These are phyloP conservation scores for Syrmaticus mikado DNA, from an alignment of 2,113 vertebrate genomes.

Conservation along the genomic window DNA sequence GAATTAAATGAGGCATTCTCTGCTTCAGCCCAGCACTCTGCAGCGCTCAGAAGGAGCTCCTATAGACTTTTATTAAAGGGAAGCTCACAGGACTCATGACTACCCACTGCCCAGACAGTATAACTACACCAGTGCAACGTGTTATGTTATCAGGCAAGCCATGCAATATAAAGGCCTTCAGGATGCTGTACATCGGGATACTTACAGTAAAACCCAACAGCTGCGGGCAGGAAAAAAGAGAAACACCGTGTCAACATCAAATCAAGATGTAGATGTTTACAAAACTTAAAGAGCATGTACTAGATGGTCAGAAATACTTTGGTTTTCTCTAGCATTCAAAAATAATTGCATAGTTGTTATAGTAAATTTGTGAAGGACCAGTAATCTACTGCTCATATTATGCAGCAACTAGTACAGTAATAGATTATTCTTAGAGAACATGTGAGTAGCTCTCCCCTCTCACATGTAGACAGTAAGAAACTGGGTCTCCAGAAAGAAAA, in stretches of 20 bases:
- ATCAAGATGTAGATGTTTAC: background rate
- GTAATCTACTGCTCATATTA: background rate
- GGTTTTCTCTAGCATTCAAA: background rate
- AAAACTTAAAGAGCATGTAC: slow-evolving; percentile 46
- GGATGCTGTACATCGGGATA: slow-evolving; percentile 68
- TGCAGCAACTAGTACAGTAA: background rate
- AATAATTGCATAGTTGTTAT: background rate
- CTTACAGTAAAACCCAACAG: slow-evolving; percentile 95
- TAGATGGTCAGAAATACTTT: background rate
- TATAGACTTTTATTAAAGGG: background rate
- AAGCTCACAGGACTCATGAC: background rate
- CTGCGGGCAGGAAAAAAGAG: slow-evolving; percentile 77
- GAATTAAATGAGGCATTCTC: background rate
- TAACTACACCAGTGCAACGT: rapidly evolving
- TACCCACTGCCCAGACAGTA: background rate
- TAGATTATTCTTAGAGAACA: background rate
- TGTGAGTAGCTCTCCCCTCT: background rate
- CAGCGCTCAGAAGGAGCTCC: background rate
- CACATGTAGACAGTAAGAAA: background rate
- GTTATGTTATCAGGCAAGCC: slow-evolving; percentile 41
- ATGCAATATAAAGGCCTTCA: slow-evolving; percentile 46
- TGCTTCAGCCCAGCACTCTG: background rate
- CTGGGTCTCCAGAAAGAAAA: slow-evolving; percentile 1
- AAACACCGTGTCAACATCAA: slow-evolving; percentile 50
- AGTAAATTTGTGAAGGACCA: background rate